Evolutionary conservation across 2,797 vertebrate genomes (phyloP), one percentile per base, ranked within the genome.

Genomic region (Danio kyathit): DNA sequence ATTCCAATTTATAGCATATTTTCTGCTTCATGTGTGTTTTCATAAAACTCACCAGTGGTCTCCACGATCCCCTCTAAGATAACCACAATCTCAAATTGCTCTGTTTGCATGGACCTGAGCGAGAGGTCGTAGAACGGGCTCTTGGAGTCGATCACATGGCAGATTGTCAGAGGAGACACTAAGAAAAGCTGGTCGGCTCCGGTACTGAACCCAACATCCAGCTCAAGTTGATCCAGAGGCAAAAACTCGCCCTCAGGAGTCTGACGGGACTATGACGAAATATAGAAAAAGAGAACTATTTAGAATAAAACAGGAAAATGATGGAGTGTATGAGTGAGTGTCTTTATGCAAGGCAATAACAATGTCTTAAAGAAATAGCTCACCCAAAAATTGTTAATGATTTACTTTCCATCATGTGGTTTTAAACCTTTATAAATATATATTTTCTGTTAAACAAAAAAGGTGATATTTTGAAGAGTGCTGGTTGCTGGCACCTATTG

Each of bases 41-140:
- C 11, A 7, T 59, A 61, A 57, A 52, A 67, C 88, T 89, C 75
- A 91, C 88, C 88, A 8, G 88, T 92, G 43, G 89, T 90, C 75
- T 91, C 89, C 46, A 91, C 87, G 51, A 89, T 91, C 51, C 89
- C 90, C 52, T 92, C 89, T 81, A 91, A 81, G 48, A 91, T 91
- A 16, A 91, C 77, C 0, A 92, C 90, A 19, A 91, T 92, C 83
- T 92, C 88, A 72, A 91, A 91, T 60, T 92, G 88, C 56, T 91
- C 88, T 1, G 84, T 77, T 83, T 83, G 85, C 43, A 91, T 88
- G 69, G 89, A 89, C 66, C 88, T 75, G 0, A 88, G 86, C 0
- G 83, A 89, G 49, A 90, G 86, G 17, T 91, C 86, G 69, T 90
- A 90, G 52, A 90, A 89, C 0, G 86, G 88, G 78, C 90, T 91